Conservation (phyloP, 2,113 vertebrate species). For the Platycercus adscitus region DNA sequence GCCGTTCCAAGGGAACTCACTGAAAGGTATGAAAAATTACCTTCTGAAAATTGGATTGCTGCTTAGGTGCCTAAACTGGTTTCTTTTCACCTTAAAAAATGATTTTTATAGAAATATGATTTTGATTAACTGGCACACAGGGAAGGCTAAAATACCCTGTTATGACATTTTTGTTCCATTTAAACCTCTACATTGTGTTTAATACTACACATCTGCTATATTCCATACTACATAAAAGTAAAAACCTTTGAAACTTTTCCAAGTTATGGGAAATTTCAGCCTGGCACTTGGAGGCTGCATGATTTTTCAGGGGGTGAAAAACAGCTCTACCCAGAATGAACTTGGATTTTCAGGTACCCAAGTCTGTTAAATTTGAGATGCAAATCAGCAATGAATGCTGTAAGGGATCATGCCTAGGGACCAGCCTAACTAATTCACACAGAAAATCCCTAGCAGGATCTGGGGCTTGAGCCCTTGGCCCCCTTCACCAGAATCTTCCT, state of each 20-base stretch:
- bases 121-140: constrained; percentile 26
- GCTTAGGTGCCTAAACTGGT: constrained; percentile 49
- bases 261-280: background rate
- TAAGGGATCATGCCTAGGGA: background rate
- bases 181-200: constrained; percentile 18
- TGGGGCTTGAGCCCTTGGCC: background rate
- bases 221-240: background rate
- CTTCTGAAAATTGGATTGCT: constrained; percentile 31
- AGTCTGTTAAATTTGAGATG: background rate
- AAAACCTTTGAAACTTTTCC: background rate
- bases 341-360: background rate
- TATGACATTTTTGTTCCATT: background rate
- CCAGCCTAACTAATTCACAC: background rate
- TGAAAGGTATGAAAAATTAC: constrained; percentile 12
- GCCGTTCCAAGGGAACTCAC: constrained; percentile 3
- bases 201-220: background rate
- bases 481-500: background rate
- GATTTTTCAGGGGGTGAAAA: background rate
- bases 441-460: background rate
- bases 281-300: background rate
- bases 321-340: background rate
- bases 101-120: constrained; percentile 21
- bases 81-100: constrained; percentile 5
- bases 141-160: constrained; percentile 26
- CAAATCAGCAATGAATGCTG: background rate